Evolutionary conservation across 2,113 vertebrate species (phyloP).

Genomic region (Paradoxurus hermaphroditus): DNA sequence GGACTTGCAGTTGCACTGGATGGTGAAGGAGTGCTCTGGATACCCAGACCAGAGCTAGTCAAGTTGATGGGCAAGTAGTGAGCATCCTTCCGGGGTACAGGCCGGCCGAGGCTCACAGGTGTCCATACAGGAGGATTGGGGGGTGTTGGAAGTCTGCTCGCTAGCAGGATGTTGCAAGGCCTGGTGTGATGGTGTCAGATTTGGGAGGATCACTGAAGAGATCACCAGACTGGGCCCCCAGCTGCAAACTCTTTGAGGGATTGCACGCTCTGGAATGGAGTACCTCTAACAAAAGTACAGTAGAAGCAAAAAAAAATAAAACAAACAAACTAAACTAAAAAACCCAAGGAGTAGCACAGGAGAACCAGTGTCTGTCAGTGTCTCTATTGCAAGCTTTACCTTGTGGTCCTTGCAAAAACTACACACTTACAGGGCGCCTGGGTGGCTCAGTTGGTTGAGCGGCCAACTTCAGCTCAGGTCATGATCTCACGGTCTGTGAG

Average conservation of each 20-base stretch:
- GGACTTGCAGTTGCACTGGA: not conserved
- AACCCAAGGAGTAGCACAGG: fast-evolving
- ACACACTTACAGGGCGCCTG: too few relatives aligned
- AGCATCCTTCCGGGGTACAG: not conserved
- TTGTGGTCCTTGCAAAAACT: not conserved
- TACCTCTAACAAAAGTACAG: not conserved
- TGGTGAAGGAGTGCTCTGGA: not conserved
- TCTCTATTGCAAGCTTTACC: not conserved
- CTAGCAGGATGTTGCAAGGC: not conserved
- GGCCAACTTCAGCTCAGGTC: too few relatives aligned
- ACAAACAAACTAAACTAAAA: not conserved
- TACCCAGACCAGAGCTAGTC: not conserved
- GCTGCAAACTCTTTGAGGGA: not conserved
- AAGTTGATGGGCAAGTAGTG: not conserved
- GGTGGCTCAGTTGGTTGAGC: too few relatives aligned
- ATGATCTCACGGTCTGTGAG: too few relatives aligned
- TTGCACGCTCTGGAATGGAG: not conserved
- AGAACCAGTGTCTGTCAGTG: not conserved
- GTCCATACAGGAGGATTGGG: not conserved
- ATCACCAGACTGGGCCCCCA: fast-evolving
- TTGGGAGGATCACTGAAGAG: not conserved
- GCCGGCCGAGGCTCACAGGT: not conserved
- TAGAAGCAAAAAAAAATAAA: not conserved
- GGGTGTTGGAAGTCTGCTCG: not conserved
- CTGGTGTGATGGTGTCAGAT: too few relatives aligned